Evolutionary conservation across 1,140 invertebrate species (phyloP).

Genomic region (Coenobita brevimanus): DNA sequence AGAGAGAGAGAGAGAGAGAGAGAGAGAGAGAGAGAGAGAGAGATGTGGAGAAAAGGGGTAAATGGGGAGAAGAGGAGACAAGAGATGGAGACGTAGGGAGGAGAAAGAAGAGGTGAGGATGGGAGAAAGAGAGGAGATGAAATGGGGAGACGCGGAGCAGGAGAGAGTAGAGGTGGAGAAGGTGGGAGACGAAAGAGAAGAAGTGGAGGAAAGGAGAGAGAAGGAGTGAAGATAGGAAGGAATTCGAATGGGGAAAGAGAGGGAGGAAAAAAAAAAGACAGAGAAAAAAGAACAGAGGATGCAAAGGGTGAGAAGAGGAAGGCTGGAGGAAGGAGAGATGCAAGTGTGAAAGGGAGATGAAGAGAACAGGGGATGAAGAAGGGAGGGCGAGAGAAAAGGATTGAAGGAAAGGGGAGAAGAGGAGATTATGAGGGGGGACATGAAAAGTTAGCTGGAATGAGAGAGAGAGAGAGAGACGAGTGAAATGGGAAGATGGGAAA

Average conservation of each 20-base stretch:
- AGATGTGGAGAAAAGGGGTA: not conserved
- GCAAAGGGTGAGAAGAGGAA: not conserved
- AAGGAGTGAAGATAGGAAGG: not conserved
- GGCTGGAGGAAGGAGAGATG: not conserved
- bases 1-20: conserved; percentile 2
- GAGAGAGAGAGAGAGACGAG: not conserved
- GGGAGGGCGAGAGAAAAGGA: not conserved
- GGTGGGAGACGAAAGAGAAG: not conserved
- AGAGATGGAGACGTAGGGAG: not conserved
- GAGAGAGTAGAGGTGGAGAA: not conserved
- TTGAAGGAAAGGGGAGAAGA: not conserved
- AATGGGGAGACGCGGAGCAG: not conserved
- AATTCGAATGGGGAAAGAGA: not conserved
- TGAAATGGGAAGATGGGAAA: not conserved
- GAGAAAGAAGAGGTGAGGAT: not conserved
- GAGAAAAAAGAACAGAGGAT: too few species aligned
- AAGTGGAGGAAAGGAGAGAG: not conserved
- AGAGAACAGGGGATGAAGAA: too few species aligned
- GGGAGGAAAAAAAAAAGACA: not conserved
- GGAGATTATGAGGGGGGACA: not conserved
- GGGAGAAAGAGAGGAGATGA: not conserved
- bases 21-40: not conserved
- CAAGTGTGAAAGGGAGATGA: not conserved
- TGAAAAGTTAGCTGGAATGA: not conserved
- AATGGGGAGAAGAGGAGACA: not conserved